A percentile compares a stretch with the other conserved stretches of the same genome.
phyloP scores from a whole-genome alignment of 2,797 vertebrate species.

The Protonibea diacanthus region DNA sequence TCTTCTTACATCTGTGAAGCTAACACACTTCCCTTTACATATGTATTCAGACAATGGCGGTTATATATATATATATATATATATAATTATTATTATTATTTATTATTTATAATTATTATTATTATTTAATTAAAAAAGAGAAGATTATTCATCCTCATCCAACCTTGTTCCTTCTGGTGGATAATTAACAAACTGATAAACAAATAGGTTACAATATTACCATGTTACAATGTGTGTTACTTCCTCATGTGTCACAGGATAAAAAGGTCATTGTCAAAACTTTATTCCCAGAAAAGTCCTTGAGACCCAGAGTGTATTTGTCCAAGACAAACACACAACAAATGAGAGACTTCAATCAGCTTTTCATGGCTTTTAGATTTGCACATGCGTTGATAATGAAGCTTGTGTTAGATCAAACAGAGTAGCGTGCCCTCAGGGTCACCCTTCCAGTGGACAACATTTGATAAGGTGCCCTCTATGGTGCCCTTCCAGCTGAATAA shows the following conservation, averaged over 20 bases:
- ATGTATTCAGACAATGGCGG: not conserved
- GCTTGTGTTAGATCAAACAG: too few relatives aligned
- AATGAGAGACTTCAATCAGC: not conserved
- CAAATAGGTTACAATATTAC: not conserved
- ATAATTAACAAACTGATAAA: conserved; percentile 21
- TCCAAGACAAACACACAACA: not conserved
- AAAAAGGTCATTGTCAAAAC: not conserved
- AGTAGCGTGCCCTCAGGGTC: too few relatives aligned
- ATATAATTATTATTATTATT: too few relatives aligned
- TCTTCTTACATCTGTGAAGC: not conserved
- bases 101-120: too few relatives aligned
- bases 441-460: too few relatives aligned
- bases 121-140: not conserved
- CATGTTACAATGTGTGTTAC: too few relatives aligned
- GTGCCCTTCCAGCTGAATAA: too few relatives aligned
- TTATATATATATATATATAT: too few relatives aligned
- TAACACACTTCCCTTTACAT: not conserved
- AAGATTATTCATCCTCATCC: not conserved
- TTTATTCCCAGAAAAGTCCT: not conserved
- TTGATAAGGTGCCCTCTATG: too few relatives aligned
- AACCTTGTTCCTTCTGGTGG: not conserved
- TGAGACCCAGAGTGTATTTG: not conserved
- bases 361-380: not conserved
- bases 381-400: not conserved
- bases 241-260: not conserved